phyloP scores from a whole-genome alignment of 2,113 vertebrate species.

The Gallinago jamesoni region DNA sequence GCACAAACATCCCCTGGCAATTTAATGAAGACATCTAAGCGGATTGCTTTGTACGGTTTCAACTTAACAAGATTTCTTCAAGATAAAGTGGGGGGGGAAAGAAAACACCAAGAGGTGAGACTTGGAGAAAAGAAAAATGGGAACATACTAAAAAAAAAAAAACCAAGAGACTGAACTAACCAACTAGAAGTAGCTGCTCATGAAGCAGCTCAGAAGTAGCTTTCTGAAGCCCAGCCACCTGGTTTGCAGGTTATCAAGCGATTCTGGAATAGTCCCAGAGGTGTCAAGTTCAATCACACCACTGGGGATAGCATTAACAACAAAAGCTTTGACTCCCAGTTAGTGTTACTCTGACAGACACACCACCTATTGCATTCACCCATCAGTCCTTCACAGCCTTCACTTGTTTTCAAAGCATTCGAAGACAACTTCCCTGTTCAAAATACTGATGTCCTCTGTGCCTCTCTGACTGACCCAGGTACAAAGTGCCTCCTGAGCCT shows the following conservation, averaged over 20 bases:
- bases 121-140: background rate
- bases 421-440: background rate
- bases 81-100: background rate
- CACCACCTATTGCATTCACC: background rate
- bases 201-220: background rate
- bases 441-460: background rate
- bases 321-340: background rate
- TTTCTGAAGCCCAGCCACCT: background rate
- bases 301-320: background rate
- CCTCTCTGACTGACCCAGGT: background rate
- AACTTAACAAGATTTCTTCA: slow-evolving; percentile 42
- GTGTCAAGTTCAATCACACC: background rate
- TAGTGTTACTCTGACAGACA: background rate
- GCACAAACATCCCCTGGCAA: slow-evolving; percentile 7
- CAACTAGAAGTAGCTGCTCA: background rate
- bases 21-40: slow-evolving; percentile 32
- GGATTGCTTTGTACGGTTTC: slow-evolving; percentile 41
- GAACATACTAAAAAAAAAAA: background rate
- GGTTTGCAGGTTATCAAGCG: background rate
- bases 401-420: background rate
- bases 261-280: background rate
- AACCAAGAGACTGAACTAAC: background rate
- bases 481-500: background rate
- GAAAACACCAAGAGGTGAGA: background rate
- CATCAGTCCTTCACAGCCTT: background rate